These are phyloP conservation scores for Dynastes tityus DNA, from an alignment of 2,888 invertebrate species.

Conservation along the genomic window DNA sequence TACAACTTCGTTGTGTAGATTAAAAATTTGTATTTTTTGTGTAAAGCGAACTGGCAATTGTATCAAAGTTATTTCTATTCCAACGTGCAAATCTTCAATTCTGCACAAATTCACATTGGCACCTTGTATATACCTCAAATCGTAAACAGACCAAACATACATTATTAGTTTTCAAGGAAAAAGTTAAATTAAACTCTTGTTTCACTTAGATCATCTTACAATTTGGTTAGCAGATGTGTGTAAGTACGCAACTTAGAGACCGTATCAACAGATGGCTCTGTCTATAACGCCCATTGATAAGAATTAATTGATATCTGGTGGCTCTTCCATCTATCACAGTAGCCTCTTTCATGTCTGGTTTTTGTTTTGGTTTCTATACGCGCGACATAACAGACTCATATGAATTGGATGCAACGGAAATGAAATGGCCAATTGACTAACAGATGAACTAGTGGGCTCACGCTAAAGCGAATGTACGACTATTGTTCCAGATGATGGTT, in stretches of 20 bases:
- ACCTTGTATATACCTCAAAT: background rate
- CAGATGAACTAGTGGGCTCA: slow-evolving; percentile 45
- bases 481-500: slow-evolving; percentile 38
- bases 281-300: slow-evolving; percentile 53
- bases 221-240: slow-evolving; percentile 40
- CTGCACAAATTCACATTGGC: background rate
- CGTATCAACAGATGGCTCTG: slow-evolving; percentile 55
- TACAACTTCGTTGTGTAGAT: too few relatives aligned
- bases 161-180: slow-evolving; percentile 40
- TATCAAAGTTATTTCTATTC: too few relatives aligned
- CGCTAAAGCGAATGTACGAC: slow-evolving; percentile 32
- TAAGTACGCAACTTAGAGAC: slow-evolving; percentile 16
- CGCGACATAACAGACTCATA: slow-evolving; percentile 56
- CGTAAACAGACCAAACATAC: background rate
- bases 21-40: too few relatives aligned
- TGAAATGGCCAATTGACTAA: slow-evolving; percentile 56
- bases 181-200: slow-evolving; percentile 39
- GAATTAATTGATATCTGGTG: slow-evolving; percentile 57
- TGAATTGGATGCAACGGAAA: slow-evolving; percentile 57
- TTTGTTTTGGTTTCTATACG: slow-evolving; percentile 50
- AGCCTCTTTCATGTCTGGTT: slow-evolving; percentile 56
- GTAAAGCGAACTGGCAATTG: too few relatives aligned
- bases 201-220: slow-evolving; percentile 37
- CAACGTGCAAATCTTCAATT: background rate
- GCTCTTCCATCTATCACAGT: slow-evolving; percentile 53